Evolutionary conservation across 37 sponge, comb jelly and placozoan genomes (phyloP).

Genomic region (Geodia barretti): DNA sequence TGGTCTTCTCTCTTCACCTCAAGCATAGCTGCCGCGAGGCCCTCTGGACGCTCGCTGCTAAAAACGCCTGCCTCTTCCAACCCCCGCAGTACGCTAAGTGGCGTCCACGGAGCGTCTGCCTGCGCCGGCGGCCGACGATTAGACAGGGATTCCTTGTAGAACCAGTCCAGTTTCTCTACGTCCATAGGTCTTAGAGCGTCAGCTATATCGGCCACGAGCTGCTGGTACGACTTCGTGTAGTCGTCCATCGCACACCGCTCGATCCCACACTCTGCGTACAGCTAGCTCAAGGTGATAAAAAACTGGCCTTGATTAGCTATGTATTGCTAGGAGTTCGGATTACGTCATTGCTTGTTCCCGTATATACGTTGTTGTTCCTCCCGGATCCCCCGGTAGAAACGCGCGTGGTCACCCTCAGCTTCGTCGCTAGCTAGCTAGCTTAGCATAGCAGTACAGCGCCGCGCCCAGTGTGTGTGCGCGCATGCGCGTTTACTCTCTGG

Average conservation of each 20-base stretch:
- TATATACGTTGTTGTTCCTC: no score
- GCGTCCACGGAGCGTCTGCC: neutral
- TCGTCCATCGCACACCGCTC: neutral
- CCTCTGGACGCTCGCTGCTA: neutral
- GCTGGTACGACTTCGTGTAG: neutral
- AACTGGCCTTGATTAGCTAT: no score
- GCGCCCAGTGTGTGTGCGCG: no score
- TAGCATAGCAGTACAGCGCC: no score
- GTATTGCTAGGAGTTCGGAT: no score
- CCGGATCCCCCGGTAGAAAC: no score
- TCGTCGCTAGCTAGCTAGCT: no score
- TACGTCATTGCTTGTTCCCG: no score
- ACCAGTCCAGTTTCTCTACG: neutral
- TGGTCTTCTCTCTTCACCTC: neutral
- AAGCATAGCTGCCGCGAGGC: neutral
- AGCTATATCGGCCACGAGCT: neutral
- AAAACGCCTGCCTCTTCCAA: neutral
- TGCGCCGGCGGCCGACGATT: neutral
- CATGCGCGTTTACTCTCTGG: no score
- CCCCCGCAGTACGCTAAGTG: neutral
- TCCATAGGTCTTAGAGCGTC: neutral
- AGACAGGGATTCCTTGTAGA: neutral
- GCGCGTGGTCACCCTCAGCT: no score
- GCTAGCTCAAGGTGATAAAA: no score
- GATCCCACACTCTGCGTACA: neutral